Percentiles rank a stretch among this genome's conserved stretches.
phyloP scores from a whole-genome alignment of 2,797 vertebrate genomes.

The Eospalax fontanierii region DNA sequence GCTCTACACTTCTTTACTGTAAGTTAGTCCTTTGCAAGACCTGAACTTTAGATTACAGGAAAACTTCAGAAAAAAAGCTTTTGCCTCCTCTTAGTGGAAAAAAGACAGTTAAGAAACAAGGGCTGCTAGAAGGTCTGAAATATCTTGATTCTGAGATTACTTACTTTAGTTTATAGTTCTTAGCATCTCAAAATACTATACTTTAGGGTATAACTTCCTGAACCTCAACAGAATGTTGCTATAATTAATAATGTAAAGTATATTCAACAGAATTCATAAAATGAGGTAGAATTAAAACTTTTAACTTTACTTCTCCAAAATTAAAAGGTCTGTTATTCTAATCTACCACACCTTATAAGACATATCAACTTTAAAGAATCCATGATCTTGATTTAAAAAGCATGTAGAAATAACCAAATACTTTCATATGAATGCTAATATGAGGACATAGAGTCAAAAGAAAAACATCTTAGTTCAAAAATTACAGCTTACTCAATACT shows the following conservation, averaged over 20 bases:
- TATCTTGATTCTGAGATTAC: not conserved
- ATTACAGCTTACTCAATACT: not conserved
- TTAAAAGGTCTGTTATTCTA: not conserved
- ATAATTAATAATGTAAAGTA: not conserved
- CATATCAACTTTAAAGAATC: not conserved
- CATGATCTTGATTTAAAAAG: conserved; percentile 16
- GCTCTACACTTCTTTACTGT: not conserved
- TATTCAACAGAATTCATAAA: conserved; percentile 19
- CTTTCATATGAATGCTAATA: not conserved
- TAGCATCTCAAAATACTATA: not conserved
- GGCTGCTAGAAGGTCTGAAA: not conserved
- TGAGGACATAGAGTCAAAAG: not conserved
- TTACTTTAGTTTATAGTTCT: not conserved
- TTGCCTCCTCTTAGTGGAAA: not conserved
- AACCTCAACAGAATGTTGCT: not conserved
- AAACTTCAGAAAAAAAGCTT: not conserved
- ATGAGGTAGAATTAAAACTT: conserved; percentile 26
- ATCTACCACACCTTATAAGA: not conserved
- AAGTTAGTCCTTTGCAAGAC: not conserved
- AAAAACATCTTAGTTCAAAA: conserved; percentile 38
- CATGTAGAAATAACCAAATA: conserved; percentile 42
- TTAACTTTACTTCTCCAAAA: conserved; percentile 1
- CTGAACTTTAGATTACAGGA: not conserved
- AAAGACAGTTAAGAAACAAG: not conserved
- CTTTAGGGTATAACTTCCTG: not conserved